Percentiles rank a stretch among this genome's conserved stretches.
phyloP scores from a whole-genome alignment of 2,888 invertebrate genomes.

The Patella caerulea region DNA sequence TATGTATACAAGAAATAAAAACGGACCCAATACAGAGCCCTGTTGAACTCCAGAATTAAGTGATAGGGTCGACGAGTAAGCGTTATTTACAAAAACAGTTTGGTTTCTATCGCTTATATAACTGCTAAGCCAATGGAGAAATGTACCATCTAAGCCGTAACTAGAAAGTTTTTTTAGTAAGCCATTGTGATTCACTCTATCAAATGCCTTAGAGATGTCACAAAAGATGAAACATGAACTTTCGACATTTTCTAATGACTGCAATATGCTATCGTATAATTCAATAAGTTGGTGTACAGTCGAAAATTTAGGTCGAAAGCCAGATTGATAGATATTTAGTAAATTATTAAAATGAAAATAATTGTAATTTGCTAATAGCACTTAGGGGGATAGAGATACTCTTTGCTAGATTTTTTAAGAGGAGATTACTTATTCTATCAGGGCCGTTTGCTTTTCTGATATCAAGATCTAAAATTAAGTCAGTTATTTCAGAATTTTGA shows the following conservation, averaged over 20 bases:
- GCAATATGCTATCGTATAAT: neutral
- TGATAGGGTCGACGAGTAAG: too few species aligned
- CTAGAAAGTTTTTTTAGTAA: too few species aligned
- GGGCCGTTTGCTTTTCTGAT: neutral
- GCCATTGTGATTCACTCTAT: too few species aligned
- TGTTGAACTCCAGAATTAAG: too few species aligned
- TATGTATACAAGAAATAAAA: too few species aligned
- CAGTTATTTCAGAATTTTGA: too few species aligned
- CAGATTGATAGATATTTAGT: neutral
- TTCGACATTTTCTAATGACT: neutral
- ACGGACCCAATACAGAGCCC: too few species aligned
- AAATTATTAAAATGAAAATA: neutral
- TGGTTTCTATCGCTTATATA: too few species aligned
- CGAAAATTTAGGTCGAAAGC: neutral
- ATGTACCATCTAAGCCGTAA: too few species aligned
- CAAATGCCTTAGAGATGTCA: too few species aligned
- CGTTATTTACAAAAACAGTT: too few species aligned
- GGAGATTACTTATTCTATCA: neutral
- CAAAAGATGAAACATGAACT: neutral
- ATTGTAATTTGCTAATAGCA: neutral
- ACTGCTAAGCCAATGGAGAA: too few species aligned
- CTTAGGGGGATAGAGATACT: neutral
- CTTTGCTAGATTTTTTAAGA: neutral
- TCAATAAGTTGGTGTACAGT: neutral
- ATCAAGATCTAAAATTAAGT: neutral